phyloP scores from a whole-genome alignment of 2,797 vertebrate species.

The Danio choprae region DNA sequence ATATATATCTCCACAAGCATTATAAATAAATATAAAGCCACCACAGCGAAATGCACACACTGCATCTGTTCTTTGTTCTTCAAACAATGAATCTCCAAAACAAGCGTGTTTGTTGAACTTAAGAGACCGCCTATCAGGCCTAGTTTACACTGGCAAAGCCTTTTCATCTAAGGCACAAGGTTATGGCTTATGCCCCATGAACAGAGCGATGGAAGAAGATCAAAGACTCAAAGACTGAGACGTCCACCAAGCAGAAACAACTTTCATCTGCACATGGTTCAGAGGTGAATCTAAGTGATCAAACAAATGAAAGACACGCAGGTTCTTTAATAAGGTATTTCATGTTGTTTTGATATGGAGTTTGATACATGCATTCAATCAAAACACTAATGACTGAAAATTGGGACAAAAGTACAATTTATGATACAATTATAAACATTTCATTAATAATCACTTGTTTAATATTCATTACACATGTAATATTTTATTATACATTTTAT shows the following conservation, averaged over 20 bases:
- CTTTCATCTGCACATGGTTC: constrained; percentile 33
- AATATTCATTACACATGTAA: not conserved
- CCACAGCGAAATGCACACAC: not conserved
- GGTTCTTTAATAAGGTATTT: not conserved
- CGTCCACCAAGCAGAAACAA: constrained; percentile 9
- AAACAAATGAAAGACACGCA: constrained; percentile 15
- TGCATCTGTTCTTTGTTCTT: constrained; percentile 44
- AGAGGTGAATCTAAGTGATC: constrained; percentile 10
- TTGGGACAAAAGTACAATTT: no score
- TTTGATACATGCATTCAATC: not conserved
- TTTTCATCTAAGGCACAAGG: constrained; percentile 51
- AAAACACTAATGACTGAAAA: not conserved
- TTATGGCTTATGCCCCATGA: constrained; percentile 46
- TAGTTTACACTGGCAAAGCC: constrained; percentile 35
- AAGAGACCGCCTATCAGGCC: constrained; percentile 12
- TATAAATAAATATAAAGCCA: not conserved
- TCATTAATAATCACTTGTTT: no score
- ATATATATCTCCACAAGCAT: constrained; percentile 6
- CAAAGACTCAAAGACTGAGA: constrained; percentile 33
- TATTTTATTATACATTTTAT: not conserved
- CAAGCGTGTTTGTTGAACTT: constrained; percentile 48
- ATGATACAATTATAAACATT: no score
- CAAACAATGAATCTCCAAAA: constrained; percentile 42
- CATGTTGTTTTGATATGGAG: not conserved
- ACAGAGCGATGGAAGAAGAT: constrained; percentile 34